Evolutionary conservation across 2,888 invertebrate species (phyloP), one percentile per base, ranked within the genome.

Genomic region (Deilephila porcellus): DNA sequence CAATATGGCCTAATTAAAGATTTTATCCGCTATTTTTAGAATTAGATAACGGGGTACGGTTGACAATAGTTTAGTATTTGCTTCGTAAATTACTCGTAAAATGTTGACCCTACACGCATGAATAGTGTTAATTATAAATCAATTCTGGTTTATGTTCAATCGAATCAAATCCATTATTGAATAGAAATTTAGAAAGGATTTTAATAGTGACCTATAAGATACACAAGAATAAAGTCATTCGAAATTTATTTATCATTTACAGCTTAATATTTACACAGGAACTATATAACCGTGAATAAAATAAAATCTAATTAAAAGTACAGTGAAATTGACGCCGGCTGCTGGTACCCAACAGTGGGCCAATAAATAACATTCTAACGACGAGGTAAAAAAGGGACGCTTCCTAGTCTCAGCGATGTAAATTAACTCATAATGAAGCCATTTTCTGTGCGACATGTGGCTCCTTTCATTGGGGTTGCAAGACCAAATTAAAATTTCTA

Each of bases 401-500:
- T 93, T 92, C 92, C 93, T 92, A 92, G 90, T 91, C 88, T 52
- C 67, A 88, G 91, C 89, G 89, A 81, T 88, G 92, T 93, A 91
- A 92, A 90, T 92, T 91, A 92, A 81, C 80, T 85, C 86, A 89
- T 92, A 93, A 93, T 92, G 91, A 91, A 91, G 90, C 87, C 86
- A 90, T 91, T 88, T 67, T 67, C 67, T 67, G 67, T 25, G 67
- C 67, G 67, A 67, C 67, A 67, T 67, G 67, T 67, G 67, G 67
- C 67, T 67, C 45, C 67, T 67, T 45, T 67, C 45, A 52, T 63
- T n/a, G 63, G 63, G 52, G 45, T 17, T 67, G 29, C 67, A 67
- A 52, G 25, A 64, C 25, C 67, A 67, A 52, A 67, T 67, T 37
- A 63, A 63, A 14, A 67, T 45, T 67, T 67, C 67, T 67, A 25